phyloP scores from a whole-genome alignment of 2,113 vertebrate genomes.

The Caloenas nicobarica region DNA sequence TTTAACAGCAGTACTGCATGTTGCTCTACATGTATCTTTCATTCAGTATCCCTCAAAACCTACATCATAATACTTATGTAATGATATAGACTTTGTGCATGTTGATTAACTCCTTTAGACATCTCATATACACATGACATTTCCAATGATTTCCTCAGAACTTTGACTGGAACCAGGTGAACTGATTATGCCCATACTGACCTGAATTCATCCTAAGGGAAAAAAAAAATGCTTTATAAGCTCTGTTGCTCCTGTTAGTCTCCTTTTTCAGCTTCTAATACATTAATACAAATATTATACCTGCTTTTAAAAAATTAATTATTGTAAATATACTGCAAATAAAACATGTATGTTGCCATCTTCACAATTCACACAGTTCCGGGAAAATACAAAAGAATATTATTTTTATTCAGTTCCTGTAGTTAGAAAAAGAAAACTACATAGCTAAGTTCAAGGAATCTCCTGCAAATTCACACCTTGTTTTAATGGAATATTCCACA shows the following conservation, averaged over 20 bases:
- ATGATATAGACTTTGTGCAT: neutral
- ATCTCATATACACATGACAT: neutral
- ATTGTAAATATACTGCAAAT: neutral
- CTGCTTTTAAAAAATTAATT: neutral
- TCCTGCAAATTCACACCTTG: neutral
- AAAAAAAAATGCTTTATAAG: neutral
- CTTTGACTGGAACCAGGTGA: neutral
- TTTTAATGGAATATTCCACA: neutral
- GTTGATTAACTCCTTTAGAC: neutral
- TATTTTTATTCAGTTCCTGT: neutral
- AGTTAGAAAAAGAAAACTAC: neutral
- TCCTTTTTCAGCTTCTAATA: neutral
- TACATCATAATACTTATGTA: accelerated
- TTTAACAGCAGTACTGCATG: neutral
- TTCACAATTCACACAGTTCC: neutral
- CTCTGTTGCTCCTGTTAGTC: neutral
- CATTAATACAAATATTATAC: neutral
- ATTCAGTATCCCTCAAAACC: neutral
- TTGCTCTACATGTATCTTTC: neutral
- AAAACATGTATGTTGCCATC: neutral
- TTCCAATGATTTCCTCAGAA: neutral
- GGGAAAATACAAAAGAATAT: neutral
- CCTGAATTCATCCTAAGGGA: neutral
- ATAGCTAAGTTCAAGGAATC: neutral
- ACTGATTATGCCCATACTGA: neutral